Evolutionary conservation across 1,140 invertebrate species (phyloP).

Genomic region (Penaeus vannamei): DNA sequence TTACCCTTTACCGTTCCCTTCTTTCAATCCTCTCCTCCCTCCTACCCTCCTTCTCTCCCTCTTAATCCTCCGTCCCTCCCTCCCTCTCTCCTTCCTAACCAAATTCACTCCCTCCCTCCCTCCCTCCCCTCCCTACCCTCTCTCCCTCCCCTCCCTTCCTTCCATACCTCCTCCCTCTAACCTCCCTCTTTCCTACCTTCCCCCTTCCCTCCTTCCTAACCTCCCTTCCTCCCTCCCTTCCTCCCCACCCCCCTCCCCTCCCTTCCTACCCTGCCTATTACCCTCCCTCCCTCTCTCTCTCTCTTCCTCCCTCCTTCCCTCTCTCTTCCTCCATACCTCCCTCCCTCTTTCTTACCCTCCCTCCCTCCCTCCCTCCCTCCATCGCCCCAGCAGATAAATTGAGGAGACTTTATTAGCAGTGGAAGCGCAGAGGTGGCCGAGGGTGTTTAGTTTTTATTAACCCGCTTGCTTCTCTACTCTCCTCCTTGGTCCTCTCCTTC

Average conservation of each 20-base stretch:
- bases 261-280: not conserved
- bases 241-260: not conserved
- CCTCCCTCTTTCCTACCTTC: too few species aligned
- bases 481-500: not conserved
- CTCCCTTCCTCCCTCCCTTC: not conserved
- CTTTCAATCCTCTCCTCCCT: not conserved
- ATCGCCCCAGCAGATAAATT: too few species aligned
- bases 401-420: too few species aligned
- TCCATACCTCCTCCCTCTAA: not conserved
- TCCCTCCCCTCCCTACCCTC: not conserved
- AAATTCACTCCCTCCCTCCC: not conserved
- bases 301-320: not conserved
- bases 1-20: not conserved
- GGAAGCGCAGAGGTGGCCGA: not conserved
- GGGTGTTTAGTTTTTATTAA: not conserved
- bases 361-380: constrained; percentile 29
- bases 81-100: not conserved
- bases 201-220: not conserved
- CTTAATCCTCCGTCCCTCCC: not conserved
- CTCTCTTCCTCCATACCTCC: not conserved
- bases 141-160: not conserved
- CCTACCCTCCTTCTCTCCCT: not conserved
- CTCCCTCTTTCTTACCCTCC: constrained; percentile 30
- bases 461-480: too few species aligned
- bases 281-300: not conserved